Conservation (phyloP, 2,797 vertebrate species). For the Acanthopagrus latus region DNA sequence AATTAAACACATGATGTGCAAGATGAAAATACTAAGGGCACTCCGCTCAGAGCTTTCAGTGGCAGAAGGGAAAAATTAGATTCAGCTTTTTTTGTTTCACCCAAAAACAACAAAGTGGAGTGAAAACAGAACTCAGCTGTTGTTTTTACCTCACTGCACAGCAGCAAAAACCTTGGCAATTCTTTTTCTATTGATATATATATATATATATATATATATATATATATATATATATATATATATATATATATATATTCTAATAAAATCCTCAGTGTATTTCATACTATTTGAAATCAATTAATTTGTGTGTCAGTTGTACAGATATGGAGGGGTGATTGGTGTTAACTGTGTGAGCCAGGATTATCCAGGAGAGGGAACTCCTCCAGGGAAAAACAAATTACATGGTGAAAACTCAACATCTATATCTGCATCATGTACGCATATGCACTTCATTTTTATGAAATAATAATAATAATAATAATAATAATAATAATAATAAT, state of each 20-base stretch:
- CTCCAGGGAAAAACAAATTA: neutral
- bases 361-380: neutral
- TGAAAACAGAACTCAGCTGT: neutral
- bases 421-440: too few relatives aligned
- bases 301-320: neutral
- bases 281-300: neutral
- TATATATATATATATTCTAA: neutral
- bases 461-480: too few relatives aligned
- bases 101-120: neutral
- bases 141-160: constrained; percentile 3
- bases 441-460: too few relatives aligned
- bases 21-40: constrained; percentile 64
- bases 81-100: neutral
- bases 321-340: neutral
- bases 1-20: constrained; percentile 71
- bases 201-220: too few relatives aligned
- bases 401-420: neutral
- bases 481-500: too few relatives aligned
- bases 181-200: neutral
- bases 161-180: neutral
- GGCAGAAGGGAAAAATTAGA: constrained; percentile 1
- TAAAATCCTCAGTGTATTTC: neutral
- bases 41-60: constrained; percentile 26
- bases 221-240: too few relatives aligned
- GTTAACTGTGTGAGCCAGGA: neutral